Evolutionary conservation across 2,113 vertebrate species (phyloP), one percentile per base, ranked within the genome.

Genomic region (Synchiropus splendidus): DNA sequence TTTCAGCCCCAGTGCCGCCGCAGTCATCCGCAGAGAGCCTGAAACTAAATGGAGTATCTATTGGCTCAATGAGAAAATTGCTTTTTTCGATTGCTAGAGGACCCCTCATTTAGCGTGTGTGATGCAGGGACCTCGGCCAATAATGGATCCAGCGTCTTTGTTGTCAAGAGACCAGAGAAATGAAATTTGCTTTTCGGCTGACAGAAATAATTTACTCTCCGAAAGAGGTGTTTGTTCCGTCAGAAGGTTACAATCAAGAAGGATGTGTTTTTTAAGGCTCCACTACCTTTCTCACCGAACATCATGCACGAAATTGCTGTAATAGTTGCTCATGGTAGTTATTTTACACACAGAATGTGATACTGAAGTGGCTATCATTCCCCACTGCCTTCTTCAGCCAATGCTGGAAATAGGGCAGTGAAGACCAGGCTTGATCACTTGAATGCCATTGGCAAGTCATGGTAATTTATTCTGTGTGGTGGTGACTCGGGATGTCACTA

Each of bases 11-110:
- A n/a, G n/a, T n/a, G n/a, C n/a, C n/a, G 54, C 58, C 69, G 77
- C 61, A 64, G 52, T 12, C 38, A 70, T 70, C 77, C 68, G 32
- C 31, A 55, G 75, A 84, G 81, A 78, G 64, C 64, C 70, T 10
- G 48, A 42, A 75, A 74, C 77, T 78, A 84, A 83, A 85, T 81
- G 69, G 77, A 79, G 69, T 69, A 80, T 83, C 79, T 81, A 67
- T 81, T 61, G 70, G 74, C 77, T 79, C 74, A 78, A 81, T 78
- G 74, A 79, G 82, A 83, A 85, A 83, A 82, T 85, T 71, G 78
- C 75, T 81, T 84, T 78, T 75, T 79, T 77, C 64, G 67, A 83
- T 83, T 76, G 75, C 74, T 63, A 55, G 67, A 84, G 75, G 68
- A 80, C 63, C 66, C 70, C 77, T 75, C 77, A 77, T 74, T 79